Percentiles rank a stretch among this genome's conserved stretches.
phyloP scores from a whole-genome alignment of 1,140 invertebrate genomes.

The Anthonomus grandis region DNA sequence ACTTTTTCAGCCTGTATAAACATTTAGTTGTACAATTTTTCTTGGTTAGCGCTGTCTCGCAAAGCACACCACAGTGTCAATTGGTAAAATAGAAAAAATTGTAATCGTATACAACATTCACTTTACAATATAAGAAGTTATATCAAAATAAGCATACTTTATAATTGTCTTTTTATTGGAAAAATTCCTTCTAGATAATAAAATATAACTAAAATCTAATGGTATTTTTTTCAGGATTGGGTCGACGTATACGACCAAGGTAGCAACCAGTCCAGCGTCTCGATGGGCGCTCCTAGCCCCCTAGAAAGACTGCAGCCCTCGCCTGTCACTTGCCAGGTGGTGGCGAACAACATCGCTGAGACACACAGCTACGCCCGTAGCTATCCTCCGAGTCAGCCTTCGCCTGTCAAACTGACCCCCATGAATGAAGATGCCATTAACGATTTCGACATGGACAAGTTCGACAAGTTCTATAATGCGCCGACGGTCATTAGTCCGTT shows the following conservation, averaged over 20 bases:
- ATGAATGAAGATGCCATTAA: constrained; percentile 51
- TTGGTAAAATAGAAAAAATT: neutral
- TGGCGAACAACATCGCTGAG: constrained; percentile 19
- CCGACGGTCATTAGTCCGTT: constrained; percentile 38
- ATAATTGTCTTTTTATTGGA: neutral
- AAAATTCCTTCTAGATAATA: neutral
- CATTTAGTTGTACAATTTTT: too few species aligned
- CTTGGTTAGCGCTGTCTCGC: too few species aligned
- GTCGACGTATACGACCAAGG: constrained; percentile 45
- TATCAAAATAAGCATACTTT: neutral
- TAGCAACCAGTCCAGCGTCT: constrained; percentile 45
- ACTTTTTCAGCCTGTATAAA: too few species aligned
- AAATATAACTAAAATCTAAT: neutral
- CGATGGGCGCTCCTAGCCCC: constrained; percentile 36
- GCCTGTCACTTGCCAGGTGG: constrained; percentile 14
- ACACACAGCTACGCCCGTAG: constrained; percentile 50
- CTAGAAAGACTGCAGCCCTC: constrained; percentile 23
- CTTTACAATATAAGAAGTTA: too few species aligned
- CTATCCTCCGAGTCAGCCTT: constrained; percentile 41
- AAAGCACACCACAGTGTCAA: too few species aligned
- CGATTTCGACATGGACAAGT: constrained; percentile 31
- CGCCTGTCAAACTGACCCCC: constrained; percentile 50
- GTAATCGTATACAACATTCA: too few species aligned
- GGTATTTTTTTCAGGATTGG: constrained; percentile 33
- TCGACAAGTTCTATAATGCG: constrained; percentile 31